phyloP scores from a whole-genome alignment of 2,888 invertebrate species.

The Seladonia tumulorum region DNA sequence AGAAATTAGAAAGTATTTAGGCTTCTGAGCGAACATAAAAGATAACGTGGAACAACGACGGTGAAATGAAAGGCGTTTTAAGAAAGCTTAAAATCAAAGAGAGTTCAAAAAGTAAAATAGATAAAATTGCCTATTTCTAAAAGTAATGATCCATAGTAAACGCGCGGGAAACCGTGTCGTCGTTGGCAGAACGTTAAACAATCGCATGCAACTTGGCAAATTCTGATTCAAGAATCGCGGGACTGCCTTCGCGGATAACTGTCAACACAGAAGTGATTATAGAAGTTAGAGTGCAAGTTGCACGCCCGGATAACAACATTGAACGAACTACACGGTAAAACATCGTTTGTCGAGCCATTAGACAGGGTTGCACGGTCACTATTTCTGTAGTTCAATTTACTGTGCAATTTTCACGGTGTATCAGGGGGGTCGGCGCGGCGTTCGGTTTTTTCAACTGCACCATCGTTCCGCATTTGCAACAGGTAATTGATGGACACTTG shows the following conservation, averaged over 20 bases:
- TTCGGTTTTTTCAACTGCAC: not conserved
- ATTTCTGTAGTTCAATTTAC: conserved; percentile 71
- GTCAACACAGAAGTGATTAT: not conserved
- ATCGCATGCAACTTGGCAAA: not conserved
- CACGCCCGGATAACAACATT: conserved; percentile 47
- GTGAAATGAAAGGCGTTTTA: not conserved
- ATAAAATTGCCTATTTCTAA: not conserved
- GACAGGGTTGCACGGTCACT: conserved; percentile 55
- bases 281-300: conserved; percentile 24
- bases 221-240: not conserved
- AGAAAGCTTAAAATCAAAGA: too few species aligned
- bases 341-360: conserved; percentile 71
- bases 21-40: not conserved
- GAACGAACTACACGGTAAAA: conserved; percentile 64
- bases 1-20: not conserved
- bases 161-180: not conserved
- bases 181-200: not conserved
- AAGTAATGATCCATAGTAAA: too few species aligned
- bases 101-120: not conserved
- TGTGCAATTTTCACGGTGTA: conserved; percentile 66
- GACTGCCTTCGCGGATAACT: conserved; percentile 13
- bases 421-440: not conserved
- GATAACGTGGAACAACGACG: too few species aligned
- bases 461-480: conserved; percentile 32
- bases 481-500: conserved; percentile 46